These are phyloP conservation scores for Candoia aspera DNA, from an alignment of 2,113 vertebrate genomes.

Conservation along the genomic window DNA sequence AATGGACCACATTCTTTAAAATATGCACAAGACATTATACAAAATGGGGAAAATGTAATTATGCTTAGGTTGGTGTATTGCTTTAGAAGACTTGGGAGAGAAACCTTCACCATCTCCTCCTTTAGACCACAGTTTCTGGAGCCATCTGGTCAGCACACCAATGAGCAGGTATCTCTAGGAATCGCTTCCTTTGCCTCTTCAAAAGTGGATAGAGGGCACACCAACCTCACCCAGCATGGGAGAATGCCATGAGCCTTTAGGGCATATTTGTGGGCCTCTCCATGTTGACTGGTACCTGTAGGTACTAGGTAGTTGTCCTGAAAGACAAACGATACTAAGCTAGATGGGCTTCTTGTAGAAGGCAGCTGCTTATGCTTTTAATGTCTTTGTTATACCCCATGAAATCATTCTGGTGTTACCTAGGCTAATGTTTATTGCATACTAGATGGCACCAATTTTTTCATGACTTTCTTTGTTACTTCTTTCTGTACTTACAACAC, in stretches of 20 bases:
- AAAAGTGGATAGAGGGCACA: background rate
- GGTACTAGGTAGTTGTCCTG: background rate
- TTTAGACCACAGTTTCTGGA: too few relatives aligned
- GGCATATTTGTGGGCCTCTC: background rate
- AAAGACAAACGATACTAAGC: background rate
- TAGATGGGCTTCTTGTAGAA: background rate
- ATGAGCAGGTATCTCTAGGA: too few relatives aligned
- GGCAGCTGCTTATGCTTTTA: background rate
- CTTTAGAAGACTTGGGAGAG: background rate
- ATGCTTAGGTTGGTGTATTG: background rate
- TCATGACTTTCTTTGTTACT: background rate
- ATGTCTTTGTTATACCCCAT: background rate
- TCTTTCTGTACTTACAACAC: slow-evolving; percentile 12
- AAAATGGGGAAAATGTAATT: background rate
- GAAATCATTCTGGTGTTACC: background rate
- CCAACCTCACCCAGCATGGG: background rate
- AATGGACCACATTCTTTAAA: background rate
- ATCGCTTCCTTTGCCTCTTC: background rate
- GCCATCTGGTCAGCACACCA: too few relatives aligned
- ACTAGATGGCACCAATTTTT: background rate
- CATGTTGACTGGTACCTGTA: background rate
- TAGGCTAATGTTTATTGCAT: background rate
- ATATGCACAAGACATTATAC: background rate
- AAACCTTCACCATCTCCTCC: background rate
- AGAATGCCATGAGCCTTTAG: background rate